phyloP scores from a whole-genome alignment of 2,113 vertebrate genomes.

The Cyanoliseus patagonus region DNA sequence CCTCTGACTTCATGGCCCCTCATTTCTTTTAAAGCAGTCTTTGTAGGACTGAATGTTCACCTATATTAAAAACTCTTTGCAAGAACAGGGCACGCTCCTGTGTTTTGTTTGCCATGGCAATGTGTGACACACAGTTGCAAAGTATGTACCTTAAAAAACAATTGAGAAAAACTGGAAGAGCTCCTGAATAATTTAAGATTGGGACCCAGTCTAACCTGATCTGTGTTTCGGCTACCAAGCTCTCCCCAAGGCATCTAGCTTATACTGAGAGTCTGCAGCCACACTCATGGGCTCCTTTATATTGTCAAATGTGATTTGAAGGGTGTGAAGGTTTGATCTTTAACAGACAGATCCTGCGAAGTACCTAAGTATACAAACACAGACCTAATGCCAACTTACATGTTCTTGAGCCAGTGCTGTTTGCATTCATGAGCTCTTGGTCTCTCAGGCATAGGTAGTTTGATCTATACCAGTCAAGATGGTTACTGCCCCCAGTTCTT shows the following conservation, averaged over 20 bases:
- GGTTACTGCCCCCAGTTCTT: not conserved
- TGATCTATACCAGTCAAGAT: not conserved
- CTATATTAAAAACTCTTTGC: not conserved
- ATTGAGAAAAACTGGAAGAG: not conserved
- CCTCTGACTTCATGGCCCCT: not conserved
- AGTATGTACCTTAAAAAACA: not conserved
- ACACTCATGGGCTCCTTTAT: not conserved
- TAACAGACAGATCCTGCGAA: not conserved
- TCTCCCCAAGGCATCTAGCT: not conserved
- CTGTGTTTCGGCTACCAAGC: not conserved
- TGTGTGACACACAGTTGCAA: not conserved
- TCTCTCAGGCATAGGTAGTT: not conserved
- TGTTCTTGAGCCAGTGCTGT: not conserved
- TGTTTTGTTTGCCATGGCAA: not conserved
- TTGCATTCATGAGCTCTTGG: not conserved
- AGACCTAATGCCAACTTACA: not conserved
- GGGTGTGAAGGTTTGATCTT: not conserved
- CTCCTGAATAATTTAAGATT: not conserved
- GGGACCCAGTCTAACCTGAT: not conserved
- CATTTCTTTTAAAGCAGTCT: not conserved
- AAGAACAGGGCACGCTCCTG: fast-evolving
- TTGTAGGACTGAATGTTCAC: not conserved
- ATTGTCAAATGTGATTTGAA: not conserved
- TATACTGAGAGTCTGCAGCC: not conserved
- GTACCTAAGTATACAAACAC: not conserved